Evolutionary conservation across 1,140 invertebrate genomes (phyloP), one percentile per base, ranked within the genome.

Genomic region (Araneus ventricosus): DNA sequence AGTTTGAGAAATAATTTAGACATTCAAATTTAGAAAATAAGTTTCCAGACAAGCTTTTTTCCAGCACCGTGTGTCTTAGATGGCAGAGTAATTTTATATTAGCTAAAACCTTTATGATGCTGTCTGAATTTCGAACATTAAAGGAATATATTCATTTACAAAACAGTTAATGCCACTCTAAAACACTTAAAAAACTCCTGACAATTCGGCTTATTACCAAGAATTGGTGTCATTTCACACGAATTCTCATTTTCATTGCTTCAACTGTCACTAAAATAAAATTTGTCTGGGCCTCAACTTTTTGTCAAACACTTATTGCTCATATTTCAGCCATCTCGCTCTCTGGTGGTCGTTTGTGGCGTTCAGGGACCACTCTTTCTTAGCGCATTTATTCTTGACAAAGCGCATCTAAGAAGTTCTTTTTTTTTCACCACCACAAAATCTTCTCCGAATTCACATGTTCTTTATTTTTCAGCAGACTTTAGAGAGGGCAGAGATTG

Each of bases 381-480:
- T 82, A 39, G 37, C 30, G 84, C 45, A 86, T 34, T 57, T 86
- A 86, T 61, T n/a, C 24, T 86, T 39, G 57, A 86, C 84, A 86
- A 86, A 86, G 84, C 84, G 45, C 10, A 59, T 57, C 7, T 22
- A 85, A 85, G 4, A 4, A 14, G 57, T 57, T 57, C 45, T 84
- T 84, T 84, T 22, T 84, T 4, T 84, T 6, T 52, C 41, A 2
- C 37, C 45, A 14, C 45, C 17, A 14, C 45, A 52, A 52, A 52
- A 52, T 52, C 45, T 52, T 52, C 24, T n/a, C n/a, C 82, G 8
- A 34, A 39, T 85, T 34, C 82, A 37, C 37, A 34, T 75, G 67
- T 75, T 75, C 67, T 75, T 75, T 75, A 37, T 75, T 75, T n/a
- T 75, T 34, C 30, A 17, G 67, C 27, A 30, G 30, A 37, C 67